A percentile compares a stretch with the other conserved stretches of the same genome.
Conservation (phyloP, 1,140 invertebrate genomes). For the Metopolophium dirhodum region DNA sequence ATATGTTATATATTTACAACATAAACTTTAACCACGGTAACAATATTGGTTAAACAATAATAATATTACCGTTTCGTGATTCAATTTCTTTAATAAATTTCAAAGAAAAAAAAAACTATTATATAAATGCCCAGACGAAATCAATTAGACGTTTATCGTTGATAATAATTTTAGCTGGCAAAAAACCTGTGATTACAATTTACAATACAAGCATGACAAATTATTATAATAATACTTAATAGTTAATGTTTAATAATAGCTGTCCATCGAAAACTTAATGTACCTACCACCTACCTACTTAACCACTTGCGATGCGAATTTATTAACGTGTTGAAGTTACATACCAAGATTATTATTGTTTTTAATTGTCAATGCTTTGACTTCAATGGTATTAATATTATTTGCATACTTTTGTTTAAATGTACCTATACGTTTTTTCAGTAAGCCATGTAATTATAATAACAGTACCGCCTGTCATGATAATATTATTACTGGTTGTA, state of each 20-base stretch:
- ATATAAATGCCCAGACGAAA: conserved; percentile 8
- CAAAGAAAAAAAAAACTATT: neutral
- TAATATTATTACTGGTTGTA: neutral
- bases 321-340: neutral
- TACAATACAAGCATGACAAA: neutral
- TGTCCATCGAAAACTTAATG: neutral
- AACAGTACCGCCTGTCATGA: neutral
- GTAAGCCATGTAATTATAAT: neutral
- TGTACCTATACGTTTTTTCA: neutral
- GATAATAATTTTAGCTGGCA: neutral
- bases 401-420: neutral
- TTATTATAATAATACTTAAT: conserved; percentile 33
- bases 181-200: neutral
- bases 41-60: neutral
- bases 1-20: neutral
- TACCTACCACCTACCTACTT: too few species aligned
- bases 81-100: neutral
- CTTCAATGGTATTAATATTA: neutral
- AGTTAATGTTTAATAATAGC: neutral
- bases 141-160: conserved; percentile 3
- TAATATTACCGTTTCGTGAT: neutral
- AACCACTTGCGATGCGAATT: neutral
- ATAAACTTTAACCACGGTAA: neutral
- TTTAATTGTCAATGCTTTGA: neutral
- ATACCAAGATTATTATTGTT: neutral